Base-by-base conservation (phyloP, 2,113 vertebrate species). In the Equus przewalskii region DNA sequence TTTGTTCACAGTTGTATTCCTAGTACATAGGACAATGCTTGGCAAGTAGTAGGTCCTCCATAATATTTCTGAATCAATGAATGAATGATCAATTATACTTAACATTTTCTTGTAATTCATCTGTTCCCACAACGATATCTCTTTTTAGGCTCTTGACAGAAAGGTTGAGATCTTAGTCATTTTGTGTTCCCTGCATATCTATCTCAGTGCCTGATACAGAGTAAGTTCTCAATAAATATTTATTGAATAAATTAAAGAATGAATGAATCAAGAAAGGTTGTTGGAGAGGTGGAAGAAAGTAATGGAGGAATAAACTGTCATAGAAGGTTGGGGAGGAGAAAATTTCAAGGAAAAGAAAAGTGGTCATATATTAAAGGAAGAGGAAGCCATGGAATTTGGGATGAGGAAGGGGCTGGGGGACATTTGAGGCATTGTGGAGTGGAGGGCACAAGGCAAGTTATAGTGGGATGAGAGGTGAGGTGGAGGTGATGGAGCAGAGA, bases 161-260 rank as follows among this genome's bases (percentile, higher is more conserved):
- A 49, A 93, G 51, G 65, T 76, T 5, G 13, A 91, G 21, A 21
- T 62, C 58, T 76, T 26, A 22, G 16, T 92, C 36, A 65, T 96
- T 91, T 96, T 91, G 36, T 85, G 30, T 76, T 83, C 13, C 12
- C 28, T 89, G 5, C 4, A n/a, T 89, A 22, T 90, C 46, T 82
- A 69, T 44, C 64, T 95, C 46, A 79, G 67, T 60, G 26, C 18
- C 3, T 83, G 36, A 26, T 11, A 51, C 54, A 89, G 46, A 81
- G 60, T 65, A 86, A 82, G 36, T 56, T 94, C 41, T 72, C n/a
- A 86, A 41, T 80, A 70, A 91, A 69, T 60, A 56, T 62, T 92
- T 92, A 65, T n/a, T 81, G 14, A 95, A 60, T 72, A 73, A 56
- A 49, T 70, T 72, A 49, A 93, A 89, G 41, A 92, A 41, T 88